A percentile compares a stretch with the other conserved stretches of the same genome.
These are phyloP conservation scores for Gymnocephalus cernua DNA, from an alignment of 2,113 vertebrate species.

Conservation along the genomic window DNA sequence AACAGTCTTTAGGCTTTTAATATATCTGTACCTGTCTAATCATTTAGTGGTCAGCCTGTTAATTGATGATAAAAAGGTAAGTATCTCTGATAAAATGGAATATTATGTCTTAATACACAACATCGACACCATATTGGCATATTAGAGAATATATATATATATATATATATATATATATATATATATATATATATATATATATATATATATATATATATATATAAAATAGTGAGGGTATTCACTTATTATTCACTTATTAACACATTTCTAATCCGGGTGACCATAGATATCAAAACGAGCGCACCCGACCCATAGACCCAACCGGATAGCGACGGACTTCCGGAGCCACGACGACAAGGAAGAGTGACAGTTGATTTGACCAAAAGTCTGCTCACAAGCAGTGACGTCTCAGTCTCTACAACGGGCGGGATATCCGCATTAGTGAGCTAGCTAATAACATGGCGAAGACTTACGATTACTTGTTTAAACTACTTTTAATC, in stretches of 20 bases:
- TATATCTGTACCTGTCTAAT: no score
- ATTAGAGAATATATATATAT: no score
- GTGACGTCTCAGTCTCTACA: conserved; percentile 49
- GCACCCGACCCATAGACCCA: background rate
- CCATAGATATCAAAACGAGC: conserved; percentile 34
- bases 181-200: no score
- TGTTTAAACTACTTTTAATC: conserved; percentile 99
- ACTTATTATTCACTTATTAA: background rate
- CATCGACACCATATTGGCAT: no score
- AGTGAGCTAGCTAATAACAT: conserved; percentile 83
- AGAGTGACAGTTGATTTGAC: conserved; percentile 62
- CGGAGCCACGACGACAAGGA: conserved; percentile 68
- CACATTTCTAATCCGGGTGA: background rate
- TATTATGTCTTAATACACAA: no score
- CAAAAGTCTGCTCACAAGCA: conserved; percentile 27
- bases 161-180: no score
- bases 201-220: no score
- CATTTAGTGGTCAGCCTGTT: no score
- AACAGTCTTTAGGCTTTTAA: background rate
- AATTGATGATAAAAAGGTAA: no score
- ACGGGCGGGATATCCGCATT: conserved; percentile 86
- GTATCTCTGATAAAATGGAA: no score
- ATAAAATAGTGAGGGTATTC: no score
- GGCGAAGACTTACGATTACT: conserved; percentile 98
- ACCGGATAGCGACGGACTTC: conserved; percentile 5